phyloP scores from a whole-genome alignment of 2,888 invertebrate genomes.

The Pedicia rivosa region DNA sequence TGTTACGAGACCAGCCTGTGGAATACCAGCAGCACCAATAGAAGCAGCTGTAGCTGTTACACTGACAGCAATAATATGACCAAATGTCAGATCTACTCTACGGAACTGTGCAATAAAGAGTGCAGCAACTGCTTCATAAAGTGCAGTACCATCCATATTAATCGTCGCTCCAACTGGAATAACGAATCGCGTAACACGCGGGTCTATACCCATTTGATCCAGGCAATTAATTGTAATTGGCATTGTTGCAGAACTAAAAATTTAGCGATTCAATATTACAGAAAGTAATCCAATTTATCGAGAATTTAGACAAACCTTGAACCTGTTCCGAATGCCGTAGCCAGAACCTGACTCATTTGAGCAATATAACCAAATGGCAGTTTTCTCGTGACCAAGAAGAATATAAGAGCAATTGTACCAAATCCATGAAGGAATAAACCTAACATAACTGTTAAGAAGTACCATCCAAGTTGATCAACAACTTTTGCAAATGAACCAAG shows the following conservation, averaged over 20 bases:
- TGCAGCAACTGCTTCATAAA: slow-evolving; percentile 96
- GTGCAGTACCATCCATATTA: slow-evolving; percentile 89
- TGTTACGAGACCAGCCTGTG: slow-evolving; percentile 88
- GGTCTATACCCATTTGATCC: slow-evolving; percentile 82
- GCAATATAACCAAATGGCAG: slow-evolving; percentile 69
- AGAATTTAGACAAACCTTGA: slow-evolving; percentile 45
- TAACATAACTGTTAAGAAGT: slow-evolving; percentile 83
- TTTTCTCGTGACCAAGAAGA: slow-evolving; percentile 63
- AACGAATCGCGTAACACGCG: slow-evolving; percentile 83
- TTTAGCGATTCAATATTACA: slow-evolving; percentile 7
- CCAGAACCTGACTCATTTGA: slow-evolving; percentile 78
- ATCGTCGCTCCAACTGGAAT: slow-evolving; percentile 96
- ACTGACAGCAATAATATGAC: slow-evolving; percentile 83
- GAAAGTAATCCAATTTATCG: not conserved
- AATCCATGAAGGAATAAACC: slow-evolving; percentile 87
- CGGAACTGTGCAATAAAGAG: slow-evolving; percentile 93
- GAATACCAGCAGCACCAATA: slow-evolving; percentile 94
- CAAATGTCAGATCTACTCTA: slow-evolving; percentile 64
- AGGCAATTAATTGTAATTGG: slow-evolving; percentile 88
- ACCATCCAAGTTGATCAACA: slow-evolving; percentile 77
- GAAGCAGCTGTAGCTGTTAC: slow-evolving; percentile 93
- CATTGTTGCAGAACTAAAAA: slow-evolving; percentile 73
- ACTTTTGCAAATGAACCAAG: slow-evolving; percentile 73
- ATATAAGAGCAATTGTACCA: slow-evolving; percentile 69
- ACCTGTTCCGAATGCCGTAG: slow-evolving; percentile 92